Conservation (phyloP, 2,888 invertebrate genomes). For the Mythimna impura region DNA sequence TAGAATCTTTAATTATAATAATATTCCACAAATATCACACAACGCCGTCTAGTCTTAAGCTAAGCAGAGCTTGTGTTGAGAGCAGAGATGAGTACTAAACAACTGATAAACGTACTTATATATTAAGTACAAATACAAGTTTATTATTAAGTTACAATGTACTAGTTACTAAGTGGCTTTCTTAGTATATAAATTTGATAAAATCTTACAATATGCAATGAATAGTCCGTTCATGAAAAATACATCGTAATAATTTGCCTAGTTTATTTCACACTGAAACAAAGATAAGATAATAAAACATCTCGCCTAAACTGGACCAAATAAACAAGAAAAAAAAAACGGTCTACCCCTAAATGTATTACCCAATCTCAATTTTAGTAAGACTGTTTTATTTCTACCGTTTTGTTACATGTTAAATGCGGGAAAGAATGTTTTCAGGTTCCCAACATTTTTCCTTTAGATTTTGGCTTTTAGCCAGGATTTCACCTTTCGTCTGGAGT, state of each 20-base stretch:
- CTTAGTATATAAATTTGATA: constrained; percentile 21
- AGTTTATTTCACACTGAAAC: constrained; percentile 47
- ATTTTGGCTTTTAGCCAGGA: constrained; percentile 58
- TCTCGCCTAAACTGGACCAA: constrained; percentile 33
- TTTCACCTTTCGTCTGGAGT: constrained; percentile 52
- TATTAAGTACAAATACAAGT: no score
- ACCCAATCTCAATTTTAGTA: constrained; percentile 62
- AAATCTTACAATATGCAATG: constrained; percentile 31
- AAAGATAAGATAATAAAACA: constrained; percentile 35
- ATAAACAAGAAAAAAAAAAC: constrained; percentile 49
- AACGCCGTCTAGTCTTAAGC: no score
- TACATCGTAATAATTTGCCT: constrained; percentile 45
- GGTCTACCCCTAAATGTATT: constrained; percentile 56
- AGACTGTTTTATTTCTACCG: constrained; percentile 55
- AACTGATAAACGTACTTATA: no score
- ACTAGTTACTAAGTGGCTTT: constrained; percentile 15
- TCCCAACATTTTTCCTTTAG: constrained; percentile 58
- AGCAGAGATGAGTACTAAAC: no score
- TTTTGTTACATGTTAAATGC: constrained; percentile 64
- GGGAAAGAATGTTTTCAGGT: constrained; percentile 59
- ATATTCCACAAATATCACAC: no score
- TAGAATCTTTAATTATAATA: not conserved
- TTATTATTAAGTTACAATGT: constrained; percentile 16
- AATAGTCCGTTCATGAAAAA: constrained; percentile 23
- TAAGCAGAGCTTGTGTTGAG: no score